A percentile compares a stretch with the other conserved stretches of the same genome.
Evolutionary conservation across 2,797 vertebrate genomes (phyloP).

Genomic region (Argyrosomus regius): DNA sequence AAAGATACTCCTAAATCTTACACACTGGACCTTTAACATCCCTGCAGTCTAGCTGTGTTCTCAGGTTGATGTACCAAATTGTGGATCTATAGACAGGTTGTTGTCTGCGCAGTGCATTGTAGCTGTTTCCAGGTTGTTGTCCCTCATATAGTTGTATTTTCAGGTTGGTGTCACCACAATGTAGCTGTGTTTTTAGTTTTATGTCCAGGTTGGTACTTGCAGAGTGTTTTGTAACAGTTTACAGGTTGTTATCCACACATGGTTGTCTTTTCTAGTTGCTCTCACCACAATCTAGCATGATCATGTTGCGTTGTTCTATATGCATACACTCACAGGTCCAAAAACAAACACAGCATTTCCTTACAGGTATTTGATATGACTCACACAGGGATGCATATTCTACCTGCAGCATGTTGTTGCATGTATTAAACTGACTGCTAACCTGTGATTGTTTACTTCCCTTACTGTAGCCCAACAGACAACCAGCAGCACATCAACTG

Average conservation of each 20-base stretch:
- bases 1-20: no score
- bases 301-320: neutral
- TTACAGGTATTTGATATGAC: neutral
- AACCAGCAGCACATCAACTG: conserved; percentile 46
- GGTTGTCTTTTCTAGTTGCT: neutral
- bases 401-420: conserved; percentile 21
- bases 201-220: neutral
- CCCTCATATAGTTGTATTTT: neutral
- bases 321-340: neutral
- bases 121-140: neutral
- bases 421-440: conserved; percentile 31
- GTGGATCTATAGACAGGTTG: no score
- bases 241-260: neutral
- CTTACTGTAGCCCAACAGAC: conserved; percentile 60
- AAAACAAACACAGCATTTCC: neutral
- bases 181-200: neutral
- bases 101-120: no score
- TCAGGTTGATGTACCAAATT: no score
- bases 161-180: neutral
- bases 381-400: conserved; percentile 24
- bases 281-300: neutral
- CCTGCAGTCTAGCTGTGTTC: no score
- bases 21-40: no score
- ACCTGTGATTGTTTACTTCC: conserved; percentile 56
- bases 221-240: no score